Percentiles rank a stretch among this genome's conserved stretches.
These are phyloP conservation scores for Anadara kagoshimensis DNA, from an alignment of 1,140 invertebrate species.

Conservation along the genomic window DNA sequence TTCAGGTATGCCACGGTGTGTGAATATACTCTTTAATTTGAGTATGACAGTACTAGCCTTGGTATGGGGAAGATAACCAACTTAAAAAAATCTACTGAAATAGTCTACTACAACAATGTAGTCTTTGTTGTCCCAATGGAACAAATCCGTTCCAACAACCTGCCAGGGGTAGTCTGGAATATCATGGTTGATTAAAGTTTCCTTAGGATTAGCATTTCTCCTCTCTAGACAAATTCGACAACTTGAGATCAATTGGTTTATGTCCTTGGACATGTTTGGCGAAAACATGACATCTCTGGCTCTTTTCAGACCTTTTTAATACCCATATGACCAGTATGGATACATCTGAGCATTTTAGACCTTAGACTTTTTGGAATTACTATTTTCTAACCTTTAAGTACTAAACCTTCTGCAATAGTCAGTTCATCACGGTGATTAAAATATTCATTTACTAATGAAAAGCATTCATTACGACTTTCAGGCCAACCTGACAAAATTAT, in stretches of 20 bases:
- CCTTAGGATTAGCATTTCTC: too few relatives aligned
- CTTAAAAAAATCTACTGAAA: constrained; percentile 42
- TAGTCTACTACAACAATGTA: constrained; percentile 47
- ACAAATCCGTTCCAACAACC: background rate
- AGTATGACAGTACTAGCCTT: constrained; percentile 24
- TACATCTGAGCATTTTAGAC: constrained; percentile 25
- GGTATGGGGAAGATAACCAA: constrained; percentile 23
- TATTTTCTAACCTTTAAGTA: constrained; percentile 45
- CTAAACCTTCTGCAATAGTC: constrained; percentile 31
- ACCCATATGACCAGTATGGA: constrained; percentile 45
- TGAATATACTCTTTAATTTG: constrained; percentile 35
- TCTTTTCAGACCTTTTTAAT: constrained; percentile 37
- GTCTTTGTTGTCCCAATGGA: background rate
- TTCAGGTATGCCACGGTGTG: constrained; percentile 36
- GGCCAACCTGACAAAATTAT: constrained; percentile 40
- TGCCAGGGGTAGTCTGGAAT: too few relatives aligned
- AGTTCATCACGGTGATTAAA: constrained; percentile 43
- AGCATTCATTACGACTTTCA: constrained; percentile 14
- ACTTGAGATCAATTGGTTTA: too few relatives aligned
- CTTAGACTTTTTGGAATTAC: constrained; percentile 27
- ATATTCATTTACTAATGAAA: constrained; percentile 10
- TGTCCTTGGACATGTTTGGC: too few relatives aligned
- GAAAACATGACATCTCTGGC: constrained; percentile 42
- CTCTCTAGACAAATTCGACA: too few relatives aligned
- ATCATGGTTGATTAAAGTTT: too few relatives aligned